Evolutionary conservation across 2,888 invertebrate species (phyloP), one percentile per base, ranked within the genome.

Genomic region (Matsumyia berberina): DNA sequence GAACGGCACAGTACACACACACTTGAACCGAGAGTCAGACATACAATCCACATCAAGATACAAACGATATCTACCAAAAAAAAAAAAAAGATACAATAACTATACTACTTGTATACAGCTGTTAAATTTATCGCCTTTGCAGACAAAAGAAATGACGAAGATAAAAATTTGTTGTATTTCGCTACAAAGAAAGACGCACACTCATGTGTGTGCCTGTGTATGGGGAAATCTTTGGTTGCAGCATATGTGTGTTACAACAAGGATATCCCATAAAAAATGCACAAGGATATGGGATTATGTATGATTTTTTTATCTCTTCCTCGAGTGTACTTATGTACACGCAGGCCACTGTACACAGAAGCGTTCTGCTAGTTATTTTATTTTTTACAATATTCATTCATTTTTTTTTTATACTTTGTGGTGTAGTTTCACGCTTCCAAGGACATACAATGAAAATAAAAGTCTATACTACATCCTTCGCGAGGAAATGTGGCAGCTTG

Each of bases 121-220:
- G 83, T 83, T 83, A 73, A 78, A 83, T 83, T 73, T 83, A 83
- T 83, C 72, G 83, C 73, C 51, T 78, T 62, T 83, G 78, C 78
- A 78, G 83, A 83, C 73, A 83, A 83, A 83, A 83, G 73, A 69
- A 73, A 83, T 67, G 78, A 83, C 78, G 73, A 83, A 67, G 82
- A 82, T 82, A 82, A 70, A 82, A 82, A 64, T 82, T 72, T 72
- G 66, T 77, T 64, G 37, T 74, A 35, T 64, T 70, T 77, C 77
- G 82, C 70, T 58, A 77, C 70, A 72, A 72, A 58, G 55, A 53
- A 42, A 19, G 15, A 31, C 7, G n/a, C 12, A 17, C 15, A 12
- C 29, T 51, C 7, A 53, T 2, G 49, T 12, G 24, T 35, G 31
- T 44, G 19, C 37, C 19, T n/a, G 24, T 24, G 24, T 35, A 44